These are phyloP conservation scores for Pseudomyrmex gracilis DNA, from an alignment of 1,140 invertebrate species.

Conservation along the genomic window DNA sequence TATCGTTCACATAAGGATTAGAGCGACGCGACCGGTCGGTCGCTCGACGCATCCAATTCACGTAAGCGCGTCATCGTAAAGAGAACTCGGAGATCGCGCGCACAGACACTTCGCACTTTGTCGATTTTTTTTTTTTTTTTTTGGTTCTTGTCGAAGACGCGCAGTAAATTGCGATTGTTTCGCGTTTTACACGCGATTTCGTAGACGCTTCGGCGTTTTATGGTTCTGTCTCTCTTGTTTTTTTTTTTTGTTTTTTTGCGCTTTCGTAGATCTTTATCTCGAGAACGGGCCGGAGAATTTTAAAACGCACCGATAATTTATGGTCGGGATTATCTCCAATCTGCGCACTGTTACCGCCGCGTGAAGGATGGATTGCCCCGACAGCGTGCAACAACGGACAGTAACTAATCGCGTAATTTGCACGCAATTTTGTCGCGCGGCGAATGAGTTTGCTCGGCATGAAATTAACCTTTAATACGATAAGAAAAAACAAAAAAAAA, in stretches of 20 bases:
- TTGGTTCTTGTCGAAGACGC: background rate
- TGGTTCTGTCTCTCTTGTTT: too few species aligned
- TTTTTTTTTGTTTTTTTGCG: background rate
- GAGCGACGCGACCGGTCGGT: conserved; percentile 31
- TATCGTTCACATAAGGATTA: conserved; percentile 58
- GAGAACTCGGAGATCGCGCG: background rate
- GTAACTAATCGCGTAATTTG: conserved; percentile 45
- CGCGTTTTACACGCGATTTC: background rate
- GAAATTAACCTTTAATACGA: conserved; percentile 58
- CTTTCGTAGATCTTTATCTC: background rate
- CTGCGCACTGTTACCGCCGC: background rate
- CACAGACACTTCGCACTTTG: background rate
- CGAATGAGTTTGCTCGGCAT: conserved; percentile 34
- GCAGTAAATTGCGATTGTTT: background rate
- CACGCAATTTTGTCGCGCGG: conserved; percentile 50
- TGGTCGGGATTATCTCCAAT: conserved; percentile 4
- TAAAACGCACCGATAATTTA: conserved; percentile 15
- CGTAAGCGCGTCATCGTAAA: conserved; percentile 35
- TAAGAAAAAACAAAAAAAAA: conserved; percentile 11
- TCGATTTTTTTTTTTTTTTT: background rate
- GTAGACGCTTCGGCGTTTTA: background rate
- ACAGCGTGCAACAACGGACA: conserved; percentile 20
- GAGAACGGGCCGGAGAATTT: background rate
- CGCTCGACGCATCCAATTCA: conserved; percentile 40
- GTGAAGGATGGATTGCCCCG: conserved; percentile 18